Conservation (phyloP, 2,888 invertebrate species). For the Noctuana brunneofusca region DNA sequence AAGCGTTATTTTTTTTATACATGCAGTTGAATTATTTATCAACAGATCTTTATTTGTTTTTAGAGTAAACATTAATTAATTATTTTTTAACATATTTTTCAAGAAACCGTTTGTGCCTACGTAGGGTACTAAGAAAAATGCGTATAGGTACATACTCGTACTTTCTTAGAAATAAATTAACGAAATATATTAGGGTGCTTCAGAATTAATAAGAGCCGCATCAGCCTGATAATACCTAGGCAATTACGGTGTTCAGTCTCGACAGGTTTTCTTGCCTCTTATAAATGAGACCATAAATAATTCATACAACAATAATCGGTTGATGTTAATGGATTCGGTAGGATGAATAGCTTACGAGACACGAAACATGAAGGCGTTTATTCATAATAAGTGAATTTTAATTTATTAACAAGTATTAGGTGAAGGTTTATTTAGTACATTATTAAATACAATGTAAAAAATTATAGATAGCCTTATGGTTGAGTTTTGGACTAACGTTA, state of each 20-base stretch:
- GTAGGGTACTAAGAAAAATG: no score
- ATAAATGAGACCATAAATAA: slow-evolving; percentile 36
- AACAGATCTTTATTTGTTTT: no score
- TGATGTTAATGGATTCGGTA: slow-evolving; percentile 34
- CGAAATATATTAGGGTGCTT: not conserved
- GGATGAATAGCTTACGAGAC: slow-evolving; percentile 32
- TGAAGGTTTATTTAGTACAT: not conserved
- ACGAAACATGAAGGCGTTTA: not conserved
- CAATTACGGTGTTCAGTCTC: slow-evolving; percentile 5
- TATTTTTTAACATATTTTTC: no score
- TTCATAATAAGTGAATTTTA: not conserved
- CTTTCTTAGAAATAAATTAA: not conserved
- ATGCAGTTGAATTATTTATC: no score
- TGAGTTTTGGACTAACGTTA: no score
- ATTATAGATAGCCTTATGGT: no score
- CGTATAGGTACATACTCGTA: no score
- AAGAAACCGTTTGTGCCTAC: no score
- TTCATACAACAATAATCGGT: slow-evolving; percentile 36
- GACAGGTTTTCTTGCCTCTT: slow-evolving; percentile 8
- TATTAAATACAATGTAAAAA: no score
- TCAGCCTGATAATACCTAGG: slow-evolving; percentile 5
- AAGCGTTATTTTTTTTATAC: no score
- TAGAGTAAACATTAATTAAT: no score
- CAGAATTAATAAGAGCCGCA: not conserved
- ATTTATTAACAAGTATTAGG: not conserved